Evolutionary conservation across 2,888 invertebrate genomes (phyloP), one percentile per base, ranked within the genome.

Genomic region (Noctua fimbriata): DNA sequence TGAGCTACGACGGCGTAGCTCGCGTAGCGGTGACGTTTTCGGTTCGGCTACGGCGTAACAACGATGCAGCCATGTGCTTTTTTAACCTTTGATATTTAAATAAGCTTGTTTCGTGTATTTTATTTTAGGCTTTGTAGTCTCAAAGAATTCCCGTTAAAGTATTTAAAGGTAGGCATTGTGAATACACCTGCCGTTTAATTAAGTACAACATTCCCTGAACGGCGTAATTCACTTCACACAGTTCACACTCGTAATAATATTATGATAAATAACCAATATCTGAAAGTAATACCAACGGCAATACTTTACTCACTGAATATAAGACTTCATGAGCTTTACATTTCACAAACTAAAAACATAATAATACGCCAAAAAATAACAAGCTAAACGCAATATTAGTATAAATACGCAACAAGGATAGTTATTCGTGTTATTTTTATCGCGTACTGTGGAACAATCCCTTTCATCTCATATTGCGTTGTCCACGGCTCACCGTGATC

Each of bases 391-490:
- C 74, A 75, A 87, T 84, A 84, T 87, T 85, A 79, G 69, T 82
- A 87, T 87, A 89, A 86, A 89, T 87, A 82, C 74, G 73, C 74
- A 75, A 82, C 55, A 66, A 41, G 70, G 63, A 76, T 74, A 41
- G 88, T 79, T 86, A 87, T 89, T 86, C 77, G 83, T 88, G 87
- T 87, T 90, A 91, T 90, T 90, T 90, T 88, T 87, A 89, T 87
- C 89, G 85, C 91, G 87, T 90, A 88, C 87, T 82, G 87, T 88
- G 85, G 84, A 87, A 90, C 91, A 91, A 93, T 93, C 93, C 93
- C 92, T 92, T 93, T 94, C 93, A 93, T 93, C 91, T 94, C 90
- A 90, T 92, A 93, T 94, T 93, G 92, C 91, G 90, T 89, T 91
- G 93, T 93, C 92, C 91, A 91, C 87, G 89, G 89, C 90, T 90